A percentile compares a stretch with the other conserved stretches of the same genome.
Evolutionary conservation across 2,797 vertebrate species (phyloP).

Genomic region (Mormyrus hasselquistii): DNA sequence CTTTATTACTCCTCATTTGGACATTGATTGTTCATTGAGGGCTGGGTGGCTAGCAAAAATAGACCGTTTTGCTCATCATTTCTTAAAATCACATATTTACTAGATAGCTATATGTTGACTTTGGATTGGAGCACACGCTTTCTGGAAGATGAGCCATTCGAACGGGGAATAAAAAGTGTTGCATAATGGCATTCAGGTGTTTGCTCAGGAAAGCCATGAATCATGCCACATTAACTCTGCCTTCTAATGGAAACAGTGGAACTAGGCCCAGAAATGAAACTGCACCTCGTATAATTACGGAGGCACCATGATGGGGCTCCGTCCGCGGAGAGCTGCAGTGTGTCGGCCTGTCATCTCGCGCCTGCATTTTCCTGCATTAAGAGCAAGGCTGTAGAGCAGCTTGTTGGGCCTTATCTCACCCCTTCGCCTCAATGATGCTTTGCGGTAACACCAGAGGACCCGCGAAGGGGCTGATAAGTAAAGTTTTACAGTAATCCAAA

Average conservation of each 20-base stretch:
- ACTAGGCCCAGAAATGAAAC: constrained; percentile 5
- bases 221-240: background rate
- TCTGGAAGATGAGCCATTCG: background rate
- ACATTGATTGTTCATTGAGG: background rate
- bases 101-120: background rate
- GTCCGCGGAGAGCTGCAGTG: background rate
- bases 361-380: background rate
- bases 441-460: background rate
- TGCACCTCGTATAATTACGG: background rate
- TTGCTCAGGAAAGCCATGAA: background rate
- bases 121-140: background rate
- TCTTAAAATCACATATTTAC: background rate
- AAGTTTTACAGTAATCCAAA: background rate
- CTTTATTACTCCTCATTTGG: background rate
- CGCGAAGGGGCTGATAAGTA: background rate
- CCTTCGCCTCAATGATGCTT: background rate
- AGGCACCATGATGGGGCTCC: background rate
- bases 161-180: background rate
- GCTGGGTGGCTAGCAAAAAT: background rate
- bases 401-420: background rate
- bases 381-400: background rate
- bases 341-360: background rate
- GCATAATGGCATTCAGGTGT: background rate
- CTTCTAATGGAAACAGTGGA: constrained; percentile 5
- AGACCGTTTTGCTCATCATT: background rate